Evolutionary conservation across 2,888 invertebrate genomes (phyloP), one percentile per base, ranked within the genome.

Genomic region (Phymatocera aterrima): DNA sequence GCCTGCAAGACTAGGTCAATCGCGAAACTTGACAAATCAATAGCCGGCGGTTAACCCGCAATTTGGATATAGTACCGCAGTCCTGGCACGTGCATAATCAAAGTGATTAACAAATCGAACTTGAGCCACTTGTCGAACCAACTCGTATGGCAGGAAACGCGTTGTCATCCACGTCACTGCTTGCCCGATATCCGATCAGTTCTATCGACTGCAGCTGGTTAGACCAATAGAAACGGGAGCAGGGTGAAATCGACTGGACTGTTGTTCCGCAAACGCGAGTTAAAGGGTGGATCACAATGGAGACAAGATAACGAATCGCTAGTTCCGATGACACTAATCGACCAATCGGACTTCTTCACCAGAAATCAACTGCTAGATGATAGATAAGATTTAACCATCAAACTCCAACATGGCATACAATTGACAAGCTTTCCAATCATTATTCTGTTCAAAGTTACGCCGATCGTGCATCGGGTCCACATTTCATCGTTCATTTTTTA

Each of bases 111-210:
- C 28, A 43, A 46, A 24, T 46, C 24, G 72, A 34, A 51, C 72
- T 51, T 21, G 31, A 72, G 18, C 51, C 48, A n/a, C 72, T 51
- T 10, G 51, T 51, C 51, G 51, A 72, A 72, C 48, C 34, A 48
- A 2, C 28, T 15, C 18, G n/a, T 34, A 18, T 34, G 43, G 28
- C 57, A 43, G 60, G 75, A 75, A 57, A 57, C 28, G 40, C 57
- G 46, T 60, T 60, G 75, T 75, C 75, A 75, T 48, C 40, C 75
- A 21, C 57, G 18, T n/a, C 28, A 21, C 75, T 75, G 40, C 57
- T 40, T 21, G 54, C 51, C 43, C 75, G 75, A 75, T 75, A 75
- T 57, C 75, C 75, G 75, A 75, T 57, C 57, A 54, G 28, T 60
- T 75, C 43, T 34, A 57, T 24, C 40, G 57, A 72, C 51, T 72